Percentiles rank a stretch among this genome's conserved stretches.
Conservation (phyloP, 2,888 invertebrate genomes). For the Bimastos eiseni region DNA sequence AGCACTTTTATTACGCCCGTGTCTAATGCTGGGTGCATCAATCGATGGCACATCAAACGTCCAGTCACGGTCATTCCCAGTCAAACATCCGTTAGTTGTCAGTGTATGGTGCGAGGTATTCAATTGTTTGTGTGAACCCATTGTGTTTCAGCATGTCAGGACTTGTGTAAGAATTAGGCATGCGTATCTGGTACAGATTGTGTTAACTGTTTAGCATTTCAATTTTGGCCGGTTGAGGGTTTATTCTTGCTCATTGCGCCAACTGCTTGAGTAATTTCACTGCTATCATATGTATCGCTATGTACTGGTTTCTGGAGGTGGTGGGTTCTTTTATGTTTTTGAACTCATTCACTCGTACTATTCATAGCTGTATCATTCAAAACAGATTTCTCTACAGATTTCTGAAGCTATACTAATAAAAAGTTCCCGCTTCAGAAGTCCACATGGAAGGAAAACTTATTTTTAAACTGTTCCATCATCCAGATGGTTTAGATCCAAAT, state of each 20-base stretch:
- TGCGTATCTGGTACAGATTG: background rate
- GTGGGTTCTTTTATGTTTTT: background rate
- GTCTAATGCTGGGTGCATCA: no score
- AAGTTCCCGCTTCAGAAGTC: background rate
- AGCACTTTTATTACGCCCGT: no score
- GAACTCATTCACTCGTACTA: background rate
- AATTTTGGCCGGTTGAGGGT: background rate
- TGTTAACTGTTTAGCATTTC: constrained; percentile 13
- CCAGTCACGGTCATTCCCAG: no score
- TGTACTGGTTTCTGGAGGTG: background rate
- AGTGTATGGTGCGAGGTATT: background rate
- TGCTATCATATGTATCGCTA: background rate
- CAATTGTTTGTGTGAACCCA: background rate
- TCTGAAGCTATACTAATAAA: background rate
- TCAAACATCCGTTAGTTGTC: no score
- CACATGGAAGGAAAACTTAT: background rate
- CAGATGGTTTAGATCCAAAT: background rate
- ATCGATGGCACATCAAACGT: no score
- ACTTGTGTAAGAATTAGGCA: background rate
- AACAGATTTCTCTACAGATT: background rate
- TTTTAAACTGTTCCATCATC: background rate
- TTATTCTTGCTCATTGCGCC: background rate
- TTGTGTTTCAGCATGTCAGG: background rate
- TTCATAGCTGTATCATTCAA: background rate
- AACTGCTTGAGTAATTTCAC: constrained; percentile 3